Base-by-base conservation (phyloP, 1,140 invertebrate species). In the Trypoxylus dichotomus region DNA sequence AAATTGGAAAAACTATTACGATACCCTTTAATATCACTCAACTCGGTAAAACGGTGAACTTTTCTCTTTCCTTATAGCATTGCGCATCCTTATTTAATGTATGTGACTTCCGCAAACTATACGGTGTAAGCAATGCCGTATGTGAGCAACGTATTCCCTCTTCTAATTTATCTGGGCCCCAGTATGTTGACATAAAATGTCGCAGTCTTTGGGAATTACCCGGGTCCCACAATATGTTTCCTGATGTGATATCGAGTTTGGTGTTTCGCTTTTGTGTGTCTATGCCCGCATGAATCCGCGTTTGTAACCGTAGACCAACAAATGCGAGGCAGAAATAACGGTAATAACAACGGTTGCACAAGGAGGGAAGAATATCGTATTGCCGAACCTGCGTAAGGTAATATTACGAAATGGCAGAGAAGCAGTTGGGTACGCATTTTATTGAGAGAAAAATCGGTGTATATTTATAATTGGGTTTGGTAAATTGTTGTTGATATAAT, bases 181-280 rank as follows among this genome's bases (percentile, higher is more conserved):
- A 79, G 81, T 82, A 82, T 82, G 80, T 80, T 79, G 80, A 79
- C 81, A 81, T 79, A 80, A 80, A 82, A 82, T 83, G 80, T 82
- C 81, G 79, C 79, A 82, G 79, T 81, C 82, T 82, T 81, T 72
- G 83, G 83, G 83, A 83, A 83, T 82, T 81, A 80, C 79, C 78
- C 60, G 54, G 75, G 80, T 84, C 83, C 83, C 83, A 84, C 79
- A 78, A 80, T 84, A 84, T 84, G 83, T 84, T 84, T 84, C 81
- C 82, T 84, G 82, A 84, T 84, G 82, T 76, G 83, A 80, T 81
- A 77, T 75, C 77, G 47, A 54, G 47, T 54, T 54, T 54, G 47
- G 47, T 19, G 47, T 54, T 54, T 54, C 47, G 47, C 47, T 19
- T 58, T 58, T 32, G 75, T 54, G 77, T 77, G 78, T 63, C 37